Base-by-base conservation (phyloP, 2,113 vertebrate species). In the Gila orcuttii region DNA sequence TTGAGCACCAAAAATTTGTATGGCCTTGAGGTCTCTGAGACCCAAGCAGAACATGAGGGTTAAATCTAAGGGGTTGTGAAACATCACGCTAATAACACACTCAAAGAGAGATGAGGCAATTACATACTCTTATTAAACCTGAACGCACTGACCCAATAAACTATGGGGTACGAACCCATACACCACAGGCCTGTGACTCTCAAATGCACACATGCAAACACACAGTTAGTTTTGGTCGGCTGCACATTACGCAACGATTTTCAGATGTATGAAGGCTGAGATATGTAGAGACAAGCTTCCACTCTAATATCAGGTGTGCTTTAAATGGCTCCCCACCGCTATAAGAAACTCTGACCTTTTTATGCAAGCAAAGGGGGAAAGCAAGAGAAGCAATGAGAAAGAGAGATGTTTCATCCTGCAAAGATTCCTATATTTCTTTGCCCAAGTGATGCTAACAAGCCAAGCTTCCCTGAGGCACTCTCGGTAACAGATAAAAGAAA, bases 401-500 rank as follows among this genome's bases (percentile, higher is more conserved):
- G 79, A 82, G 62, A 86, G 64, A 73, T 80, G 57, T 88, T 59
- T 83, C 23, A 62, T 57, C 50, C 66, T 52, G 47, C 60, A 74
- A 69, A 83, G 33, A 82, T 68, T 3, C 66, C 52, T 19, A n/a
- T 69, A 79, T 83, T 84, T 84, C 76, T 84, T 68, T 76, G 77
- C 77, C 68, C 73, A 39, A 60, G 15, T 60, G 83, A 78, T 31
- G 39, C 78, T 85, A 74, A 81, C 60, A 69, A 88, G 79, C 45
- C 50, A 62, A 85, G 25, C 47, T 85, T 55, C 88, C 85, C 81
- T 90, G 77, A 59, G 83, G 78, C 79, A 82, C 84, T 85, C 62
- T 82, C 71, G 82, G 66, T 85, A 87, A 87, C 81, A 86, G 84
- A 84, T 89, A 89, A 87, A 62, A 86, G 69, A 82, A 85, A 85